These are phyloP conservation scores for Eupithecia tripunctaria DNA, from an alignment of 2,888 invertebrate species.

Conservation along the genomic window DNA sequence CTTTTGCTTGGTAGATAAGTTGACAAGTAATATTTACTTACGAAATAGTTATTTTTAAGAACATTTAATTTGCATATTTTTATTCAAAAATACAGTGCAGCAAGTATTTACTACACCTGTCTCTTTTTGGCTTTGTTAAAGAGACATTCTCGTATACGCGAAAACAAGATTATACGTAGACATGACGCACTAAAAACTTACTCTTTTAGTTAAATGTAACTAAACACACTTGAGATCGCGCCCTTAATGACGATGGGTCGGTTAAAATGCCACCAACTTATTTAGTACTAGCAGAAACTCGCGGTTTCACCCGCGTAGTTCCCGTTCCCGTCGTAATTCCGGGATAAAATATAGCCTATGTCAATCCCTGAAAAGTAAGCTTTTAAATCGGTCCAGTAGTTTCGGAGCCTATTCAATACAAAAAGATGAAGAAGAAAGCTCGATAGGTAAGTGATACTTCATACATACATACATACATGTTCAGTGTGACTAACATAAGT, in stretches of 20 bases:
- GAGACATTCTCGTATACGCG: conserved; percentile 40
- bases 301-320: too few species aligned
- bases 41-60: conserved; percentile 5
- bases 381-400: too few species aligned
- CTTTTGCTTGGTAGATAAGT: neutral
- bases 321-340: too few species aligned
- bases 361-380: too few species aligned
- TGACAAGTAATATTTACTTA: neutral
- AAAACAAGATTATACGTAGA: conserved; percentile 22
- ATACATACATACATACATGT: too few species aligned
- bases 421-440: too few species aligned
- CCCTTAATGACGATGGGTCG: conserved; percentile 68
- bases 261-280: conserved; percentile 10
- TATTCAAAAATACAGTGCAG: conserved; percentile 25
- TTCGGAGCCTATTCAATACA: too few species aligned
- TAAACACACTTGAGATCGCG: conserved; percentile 79
- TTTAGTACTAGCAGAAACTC: too few species aligned
- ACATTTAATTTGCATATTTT: neutral
- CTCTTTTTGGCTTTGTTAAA: conserved; percentile 28
- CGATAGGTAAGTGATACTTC: too few species aligned
- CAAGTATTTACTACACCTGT: conserved; percentile 11
- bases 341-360: too few species aligned
- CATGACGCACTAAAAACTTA: conserved; percentile 35
- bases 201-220: conserved; percentile 44
- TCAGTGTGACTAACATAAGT: too few species aligned